Base-by-base conservation (phyloP, 2,888 invertebrate genomes). In the Apocheima hispidaria region DNA sequence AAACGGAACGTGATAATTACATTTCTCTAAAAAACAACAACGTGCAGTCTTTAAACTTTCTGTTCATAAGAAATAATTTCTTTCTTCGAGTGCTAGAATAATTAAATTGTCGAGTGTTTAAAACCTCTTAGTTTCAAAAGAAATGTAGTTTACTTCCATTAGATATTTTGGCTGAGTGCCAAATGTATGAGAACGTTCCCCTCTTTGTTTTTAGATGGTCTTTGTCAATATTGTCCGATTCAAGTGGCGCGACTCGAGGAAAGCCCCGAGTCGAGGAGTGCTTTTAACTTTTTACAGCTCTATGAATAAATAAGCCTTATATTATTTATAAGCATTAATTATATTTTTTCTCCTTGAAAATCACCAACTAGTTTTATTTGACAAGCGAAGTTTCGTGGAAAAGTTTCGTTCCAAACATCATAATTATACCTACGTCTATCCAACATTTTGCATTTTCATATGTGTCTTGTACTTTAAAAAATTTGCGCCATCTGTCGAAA, bases 141-240 rank as follows among this genome's bases (percentile, higher is more conserved):
- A 78, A 73, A 64, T 66, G 65, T 62, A 69, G 72, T 75, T 72
- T 62, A 75, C 72, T 74, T 71, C 74, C 70, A 76, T 72, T 74
- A 74, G 71, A 73, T 74, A 64, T 72, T 66, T 73, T 79, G 80
- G 79, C 75, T 26, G 65, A 57, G 68, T 61, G 80, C 84, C 84
- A 82, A 78, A 73, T 72, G 72, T 74, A 78, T 72, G 73, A 80
- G 81, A 72, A 71, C 68, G 70, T 71, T 72, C 71, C 74, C 75
- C 78, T 71, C 52, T 80, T 81, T 82, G 81, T 82, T 80, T 81
- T 81, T 75, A 68, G 71, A 75, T 71, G 67, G 76, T 75, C 78
- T 79, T 74, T 79, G 78, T 83, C 77, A 77, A 80, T 78, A 78
- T 79, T 78, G 75, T 75, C 73, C 54, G 68, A 74, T 72, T 71